phyloP scores from a whole-genome alignment of 2,888 invertebrate species.

The Anthoptus insignis region DNA sequence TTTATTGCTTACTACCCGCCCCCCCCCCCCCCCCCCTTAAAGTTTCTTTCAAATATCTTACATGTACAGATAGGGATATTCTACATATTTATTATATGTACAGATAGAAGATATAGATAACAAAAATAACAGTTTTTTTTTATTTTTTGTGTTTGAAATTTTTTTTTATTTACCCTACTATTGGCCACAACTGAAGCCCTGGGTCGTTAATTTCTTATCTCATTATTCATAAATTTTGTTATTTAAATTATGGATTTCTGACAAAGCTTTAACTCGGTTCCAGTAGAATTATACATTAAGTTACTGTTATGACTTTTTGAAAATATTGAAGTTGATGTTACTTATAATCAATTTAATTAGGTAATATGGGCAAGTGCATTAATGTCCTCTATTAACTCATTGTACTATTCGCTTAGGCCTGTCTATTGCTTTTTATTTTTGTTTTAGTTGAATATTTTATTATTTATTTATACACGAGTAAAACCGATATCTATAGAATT shows the following conservation, averaged over 20 bases:
- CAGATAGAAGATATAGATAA: too few relatives aligned
- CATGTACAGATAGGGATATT: too few relatives aligned
- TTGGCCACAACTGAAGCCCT: too few relatives aligned
- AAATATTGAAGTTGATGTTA: slow-evolving; percentile 85
- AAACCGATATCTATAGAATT: slow-evolving; percentile 68
- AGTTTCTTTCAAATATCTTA: too few relatives aligned
- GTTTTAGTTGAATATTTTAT: slow-evolving; percentile 86
- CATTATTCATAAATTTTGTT: slow-evolving; percentile 84
- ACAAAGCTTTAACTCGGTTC: slow-evolving; percentile 87
- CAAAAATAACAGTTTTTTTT: too few relatives aligned
- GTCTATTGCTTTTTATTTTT: slow-evolving; percentile 80
- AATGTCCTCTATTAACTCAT: slow-evolving; percentile 83
- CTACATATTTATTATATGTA: too few relatives aligned
- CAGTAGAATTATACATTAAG: slow-evolving; percentile 86
- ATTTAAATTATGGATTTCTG: slow-evolving; percentile 85
- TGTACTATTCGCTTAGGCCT: slow-evolving; percentile 83
- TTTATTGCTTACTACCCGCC: too few relatives aligned
- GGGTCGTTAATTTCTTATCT: slow-evolving; percentile 82
- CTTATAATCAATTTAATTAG: slow-evolving; percentile 82
- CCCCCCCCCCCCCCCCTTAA: too few relatives aligned
- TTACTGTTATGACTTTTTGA: slow-evolving; percentile 84
- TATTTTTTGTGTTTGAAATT: too few relatives aligned
- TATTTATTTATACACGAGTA: slow-evolving; percentile 83
- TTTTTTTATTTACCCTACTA: too few relatives aligned
- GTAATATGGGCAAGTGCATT: slow-evolving; percentile 86